A percentile compares a stretch with the other conserved stretches of the same genome.
These are phyloP conservation scores for Epirrhoe alternata DNA, from an alignment of 2,888 invertebrate species.

Conservation along the genomic window DNA sequence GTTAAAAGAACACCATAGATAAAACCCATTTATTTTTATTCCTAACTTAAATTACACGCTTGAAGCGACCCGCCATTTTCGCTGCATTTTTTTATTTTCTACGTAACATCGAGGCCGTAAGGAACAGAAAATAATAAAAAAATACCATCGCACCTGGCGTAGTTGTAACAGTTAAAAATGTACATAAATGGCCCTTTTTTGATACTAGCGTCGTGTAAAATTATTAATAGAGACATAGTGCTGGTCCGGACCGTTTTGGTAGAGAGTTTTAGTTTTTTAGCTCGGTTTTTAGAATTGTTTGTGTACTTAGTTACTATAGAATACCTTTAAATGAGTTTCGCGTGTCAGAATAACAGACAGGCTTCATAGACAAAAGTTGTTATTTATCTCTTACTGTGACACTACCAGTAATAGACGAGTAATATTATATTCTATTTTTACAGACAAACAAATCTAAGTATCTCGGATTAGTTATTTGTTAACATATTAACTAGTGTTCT, in stretches of 20 bases:
- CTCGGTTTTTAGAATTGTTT: too few relatives aligned
- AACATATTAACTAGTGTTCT: too few relatives aligned
- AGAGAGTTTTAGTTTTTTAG: too few relatives aligned
- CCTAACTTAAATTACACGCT: constrained; percentile 8
- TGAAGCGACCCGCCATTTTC: constrained; percentile 6
- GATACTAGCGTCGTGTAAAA: constrained; percentile 6
- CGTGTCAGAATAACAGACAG: too few relatives aligned
- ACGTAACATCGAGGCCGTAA: constrained; percentile 1
- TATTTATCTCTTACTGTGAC: too few relatives aligned
- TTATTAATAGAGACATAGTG: constrained; percentile 9
- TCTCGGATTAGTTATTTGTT: too few relatives aligned
- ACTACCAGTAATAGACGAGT: too few relatives aligned
- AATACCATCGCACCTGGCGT: constrained; percentile 50
- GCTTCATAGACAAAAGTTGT: too few relatives aligned
- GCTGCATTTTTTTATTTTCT: constrained; percentile 5
- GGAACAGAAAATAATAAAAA: constrained; percentile 40
- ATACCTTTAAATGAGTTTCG: too few relatives aligned
- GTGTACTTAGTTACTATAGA: too few relatives aligned
- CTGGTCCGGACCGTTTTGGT: background rate
- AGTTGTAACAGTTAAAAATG: constrained; percentile 52
- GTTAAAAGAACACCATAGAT: constrained; percentile 4
- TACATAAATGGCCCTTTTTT: constrained; percentile 41
- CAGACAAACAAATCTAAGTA: too few relatives aligned
- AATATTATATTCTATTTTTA: too few relatives aligned
- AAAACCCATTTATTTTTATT: background rate